Evolutionary conservation across 2,113 vertebrate species (phyloP).

Genomic region (Tauraco erythrolophus): DNA sequence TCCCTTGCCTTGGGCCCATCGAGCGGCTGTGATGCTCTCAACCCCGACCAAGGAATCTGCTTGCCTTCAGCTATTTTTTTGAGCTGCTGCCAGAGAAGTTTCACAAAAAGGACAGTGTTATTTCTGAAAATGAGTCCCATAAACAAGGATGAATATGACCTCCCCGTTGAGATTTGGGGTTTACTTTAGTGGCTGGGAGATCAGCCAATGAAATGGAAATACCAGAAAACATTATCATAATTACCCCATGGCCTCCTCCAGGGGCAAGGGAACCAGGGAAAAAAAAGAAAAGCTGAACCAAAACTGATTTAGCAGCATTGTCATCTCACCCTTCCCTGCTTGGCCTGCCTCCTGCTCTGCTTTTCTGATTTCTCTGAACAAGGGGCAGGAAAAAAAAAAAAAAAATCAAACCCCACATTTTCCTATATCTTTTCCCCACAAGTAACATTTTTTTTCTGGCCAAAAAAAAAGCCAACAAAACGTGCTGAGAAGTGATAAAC

Average conservation of each 20-base stretch:
- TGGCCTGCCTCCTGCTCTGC: background rate
- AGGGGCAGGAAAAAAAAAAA: background rate
- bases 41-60: background rate
- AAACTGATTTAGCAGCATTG: background rate
- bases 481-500: background rate
- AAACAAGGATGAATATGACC: constrained; percentile 79
- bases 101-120: constrained; percentile 79
- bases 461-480: background rate
- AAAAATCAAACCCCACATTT: background rate
- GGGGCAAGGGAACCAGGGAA: background rate
- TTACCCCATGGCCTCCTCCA: constrained; percentile 72
- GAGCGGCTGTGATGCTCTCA: background rate
- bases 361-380: background rate
- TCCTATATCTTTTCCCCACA: background rate
- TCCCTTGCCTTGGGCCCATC: background rate
- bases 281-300: background rate
- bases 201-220: constrained; percentile 76
- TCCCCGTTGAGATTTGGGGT: constrained; percentile 70
- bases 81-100: constrained; percentile 67
- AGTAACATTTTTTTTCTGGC: background rate
- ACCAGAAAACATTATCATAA: constrained; percentile 80
- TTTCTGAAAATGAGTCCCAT: constrained; percentile 75
- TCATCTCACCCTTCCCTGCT: background rate
- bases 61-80: constrained; percentile 64
- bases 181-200: constrained; percentile 79